Conservation (phyloP, 1,140 invertebrate species). For the Myzus persicae region DNA sequence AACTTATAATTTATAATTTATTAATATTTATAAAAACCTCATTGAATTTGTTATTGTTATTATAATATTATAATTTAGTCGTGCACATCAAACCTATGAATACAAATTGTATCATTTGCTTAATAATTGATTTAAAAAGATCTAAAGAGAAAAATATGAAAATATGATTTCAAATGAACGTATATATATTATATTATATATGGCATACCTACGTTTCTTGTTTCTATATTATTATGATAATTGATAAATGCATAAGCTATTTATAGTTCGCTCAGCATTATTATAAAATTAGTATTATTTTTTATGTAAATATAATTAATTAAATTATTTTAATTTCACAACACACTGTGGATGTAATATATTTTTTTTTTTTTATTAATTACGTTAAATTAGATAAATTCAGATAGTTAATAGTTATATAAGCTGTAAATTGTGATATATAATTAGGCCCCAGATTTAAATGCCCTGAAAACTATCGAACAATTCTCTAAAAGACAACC, state of each 20-base stretch:
- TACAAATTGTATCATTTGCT: neutral
- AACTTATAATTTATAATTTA: neutral
- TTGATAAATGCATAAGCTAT: neutral
- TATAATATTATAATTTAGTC: conserved; percentile 1
- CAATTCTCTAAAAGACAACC: too few species aligned
- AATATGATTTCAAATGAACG: too few species aligned
- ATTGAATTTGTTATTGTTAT: neutral
- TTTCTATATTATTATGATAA: neutral
- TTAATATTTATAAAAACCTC: neutral
- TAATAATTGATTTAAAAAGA: neutral
- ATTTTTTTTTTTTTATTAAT: too few species aligned
- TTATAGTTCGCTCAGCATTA: neutral
- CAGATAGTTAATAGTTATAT: too few species aligned
- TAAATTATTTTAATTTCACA: neutral
- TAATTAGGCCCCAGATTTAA: too few species aligned
- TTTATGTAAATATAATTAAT: neutral
- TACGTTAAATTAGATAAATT: too few species aligned
- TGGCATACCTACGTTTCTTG: neutral
- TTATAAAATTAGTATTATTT: neutral
- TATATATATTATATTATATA: neutral
- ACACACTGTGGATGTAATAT: neutral
- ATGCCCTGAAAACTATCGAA: too few species aligned
- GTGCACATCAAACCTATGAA: neutral
- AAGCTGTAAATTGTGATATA: too few species aligned
- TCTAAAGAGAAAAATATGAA: neutral